These are phyloP conservation scores for Melanocharis versteri DNA, from an alignment of 2,113 vertebrate genomes.

Conservation along the genomic window DNA sequence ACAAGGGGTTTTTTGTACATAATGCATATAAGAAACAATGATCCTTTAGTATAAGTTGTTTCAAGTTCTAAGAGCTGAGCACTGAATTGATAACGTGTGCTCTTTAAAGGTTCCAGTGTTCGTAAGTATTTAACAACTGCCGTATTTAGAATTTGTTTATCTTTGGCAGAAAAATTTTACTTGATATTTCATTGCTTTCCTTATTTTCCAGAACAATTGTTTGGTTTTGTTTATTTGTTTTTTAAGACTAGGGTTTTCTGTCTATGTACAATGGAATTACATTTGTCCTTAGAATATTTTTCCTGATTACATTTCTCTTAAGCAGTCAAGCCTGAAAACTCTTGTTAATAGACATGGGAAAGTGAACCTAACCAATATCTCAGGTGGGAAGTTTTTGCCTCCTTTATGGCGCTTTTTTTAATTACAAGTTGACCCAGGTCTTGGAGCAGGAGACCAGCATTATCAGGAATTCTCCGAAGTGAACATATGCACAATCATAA, in stretches of 20 bases:
- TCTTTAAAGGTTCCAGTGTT: not conserved
- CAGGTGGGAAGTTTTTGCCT: not conserved
- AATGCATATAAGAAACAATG: not conserved
- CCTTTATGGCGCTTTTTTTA: not conserved
- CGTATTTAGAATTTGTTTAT: not conserved
- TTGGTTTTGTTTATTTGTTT: not conserved
- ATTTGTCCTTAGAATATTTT: not conserved
- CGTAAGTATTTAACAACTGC: not conserved
- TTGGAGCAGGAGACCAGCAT: not conserved
- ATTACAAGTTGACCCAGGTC: not conserved
- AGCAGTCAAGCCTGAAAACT: not conserved
- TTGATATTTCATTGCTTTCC: not conserved
- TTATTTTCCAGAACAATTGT: not conserved
- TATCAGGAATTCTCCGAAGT: not conserved
- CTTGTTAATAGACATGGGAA: not conserved
- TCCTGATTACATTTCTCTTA: not conserved
- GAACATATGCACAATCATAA: not conserved
- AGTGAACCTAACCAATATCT: not conserved
- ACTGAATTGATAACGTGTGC: not conserved
- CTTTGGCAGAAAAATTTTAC: not conserved
- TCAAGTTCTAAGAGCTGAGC: not conserved
- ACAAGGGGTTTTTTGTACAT: not conserved
- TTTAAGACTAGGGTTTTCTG: not conserved
- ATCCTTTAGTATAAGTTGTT: not conserved
- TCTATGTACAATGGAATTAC: not conserved